phyloP scores from a whole-genome alignment of 2,888 invertebrate genomes.

The Pheosia tremula region DNA sequence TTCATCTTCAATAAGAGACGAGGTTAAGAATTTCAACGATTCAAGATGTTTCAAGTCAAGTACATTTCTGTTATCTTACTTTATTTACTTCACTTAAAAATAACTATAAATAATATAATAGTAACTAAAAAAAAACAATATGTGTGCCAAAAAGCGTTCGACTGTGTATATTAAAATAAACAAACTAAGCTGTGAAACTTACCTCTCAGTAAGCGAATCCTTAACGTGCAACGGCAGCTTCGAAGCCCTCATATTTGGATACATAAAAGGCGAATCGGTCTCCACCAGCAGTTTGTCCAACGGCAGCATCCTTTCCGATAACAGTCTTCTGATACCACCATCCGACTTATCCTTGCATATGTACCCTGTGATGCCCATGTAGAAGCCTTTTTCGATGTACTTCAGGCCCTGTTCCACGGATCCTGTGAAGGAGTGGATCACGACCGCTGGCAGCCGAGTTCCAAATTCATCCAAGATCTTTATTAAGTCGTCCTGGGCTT shows the following conservation, averaged over 20 bases:
- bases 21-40: too few relatives aligned
- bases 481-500: slow-evolving; percentile 94
- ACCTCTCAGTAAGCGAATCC: slow-evolving; percentile 94
- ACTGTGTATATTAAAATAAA: too few relatives aligned
- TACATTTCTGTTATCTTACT: too few relatives aligned
- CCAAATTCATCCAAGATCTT: slow-evolving; percentile 85
- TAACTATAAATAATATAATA: too few relatives aligned
- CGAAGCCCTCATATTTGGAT: slow-evolving; percentile 96
- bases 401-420: slow-evolving; percentile 90
- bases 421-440: slow-evolving; percentile 97
- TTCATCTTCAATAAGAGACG: too few relatives aligned
- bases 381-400: slow-evolving; percentile 94
- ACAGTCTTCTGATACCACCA: slow-evolving; percentile 92
- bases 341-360: slow-evolving; percentile 97
- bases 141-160: too few relatives aligned
- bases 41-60: too few relatives aligned
- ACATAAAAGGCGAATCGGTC: slow-evolving; percentile 98
- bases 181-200: slow-evolving; percentile 15
- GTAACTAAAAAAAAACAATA: too few relatives aligned
- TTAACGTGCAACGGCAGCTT: slow-evolving; percentile 95
- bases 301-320: slow-evolving; percentile 92
- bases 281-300: slow-evolving; percentile 94
- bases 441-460: slow-evolving; percentile 89
- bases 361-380: slow-evolving; percentile 91
- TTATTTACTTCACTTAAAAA: too few relatives aligned